phyloP scores from a whole-genome alignment of 2,113 vertebrate genomes.

The Zapus hudsonius region DNA sequence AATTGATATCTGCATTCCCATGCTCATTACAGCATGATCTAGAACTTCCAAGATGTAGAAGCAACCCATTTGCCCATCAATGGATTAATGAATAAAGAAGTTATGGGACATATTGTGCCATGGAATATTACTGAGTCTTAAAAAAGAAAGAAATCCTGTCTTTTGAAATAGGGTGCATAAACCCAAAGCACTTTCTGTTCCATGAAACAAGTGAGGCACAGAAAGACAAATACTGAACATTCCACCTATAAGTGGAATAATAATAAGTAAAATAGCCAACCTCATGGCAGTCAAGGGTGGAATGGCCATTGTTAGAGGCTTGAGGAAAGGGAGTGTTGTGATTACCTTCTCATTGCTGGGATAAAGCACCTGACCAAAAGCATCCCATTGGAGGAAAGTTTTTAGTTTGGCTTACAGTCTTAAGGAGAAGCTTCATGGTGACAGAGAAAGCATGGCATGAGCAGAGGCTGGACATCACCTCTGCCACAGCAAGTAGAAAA shows the following conservation, averaged over 20 bases:
- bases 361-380: too few species aligned
- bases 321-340: neutral
- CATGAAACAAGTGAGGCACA: neutral
- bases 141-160: neutral
- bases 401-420: too few species aligned
- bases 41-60: neutral
- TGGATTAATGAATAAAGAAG: neutral
- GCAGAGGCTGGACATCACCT: too few species aligned
- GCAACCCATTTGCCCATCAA: neutral
- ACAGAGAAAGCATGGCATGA: too few species aligned
- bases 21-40: neutral
- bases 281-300: neutral
- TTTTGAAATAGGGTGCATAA: neutral
- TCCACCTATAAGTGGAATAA: neutral
- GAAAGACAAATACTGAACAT: neutral
- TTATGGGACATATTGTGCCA: too few species aligned
- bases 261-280: neutral
- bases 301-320: neutral
- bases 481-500: too few species aligned
- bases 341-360: too few species aligned
- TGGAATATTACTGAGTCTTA: neutral
- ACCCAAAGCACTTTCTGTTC: neutral
- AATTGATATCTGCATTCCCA: neutral
- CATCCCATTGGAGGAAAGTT: too few species aligned
- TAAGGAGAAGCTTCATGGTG: too few species aligned